Percentiles rank a stretch among this genome's conserved stretches.
phyloP scores from a whole-genome alignment of 2,797 vertebrate species.

The Hydrolagus colliei region DNA sequence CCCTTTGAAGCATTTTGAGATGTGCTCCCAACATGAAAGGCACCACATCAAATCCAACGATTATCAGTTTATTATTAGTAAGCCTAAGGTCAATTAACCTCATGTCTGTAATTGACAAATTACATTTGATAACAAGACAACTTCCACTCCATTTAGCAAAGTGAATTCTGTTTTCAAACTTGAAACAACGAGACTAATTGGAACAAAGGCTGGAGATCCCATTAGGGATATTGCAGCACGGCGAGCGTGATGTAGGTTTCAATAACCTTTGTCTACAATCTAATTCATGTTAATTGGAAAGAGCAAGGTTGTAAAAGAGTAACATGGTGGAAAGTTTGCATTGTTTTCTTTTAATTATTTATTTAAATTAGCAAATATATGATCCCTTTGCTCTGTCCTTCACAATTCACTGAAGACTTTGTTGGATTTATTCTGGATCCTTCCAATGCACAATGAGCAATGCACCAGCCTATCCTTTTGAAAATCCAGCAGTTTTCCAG shows the following conservation, averaged over 20 bases:
- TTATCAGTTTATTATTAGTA: no score
- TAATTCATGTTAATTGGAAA: slow-evolving; percentile 19
- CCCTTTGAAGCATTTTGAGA: no score
- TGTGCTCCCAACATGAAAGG: no score
- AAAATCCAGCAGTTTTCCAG: no score
- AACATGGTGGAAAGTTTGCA: neutral
- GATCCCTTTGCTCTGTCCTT: slow-evolving; percentile 17
- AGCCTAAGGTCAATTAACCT: neutral
- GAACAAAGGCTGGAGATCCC: neutral
- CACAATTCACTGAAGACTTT: neutral
- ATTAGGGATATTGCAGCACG: neutral
- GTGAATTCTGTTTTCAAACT: neutral
- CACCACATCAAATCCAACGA: no score
- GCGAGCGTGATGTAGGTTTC: neutral
- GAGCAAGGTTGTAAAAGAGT: neutral
- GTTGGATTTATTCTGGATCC: no score
- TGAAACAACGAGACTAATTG: slow-evolving; percentile 15
- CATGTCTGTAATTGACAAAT: neutral
- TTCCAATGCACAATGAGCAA: no score
- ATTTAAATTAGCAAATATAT: neutral
- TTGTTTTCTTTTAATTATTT: slow-evolving; percentile 2
- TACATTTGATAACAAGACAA: neutral
- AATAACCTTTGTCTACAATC: slow-evolving; percentile 1
- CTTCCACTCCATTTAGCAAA: slow-evolving; percentile 18
- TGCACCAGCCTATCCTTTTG: no score